Evolutionary conservation across 2,797 vertebrate species (phyloP).

Genomic region (Clarias laeviceps): DNA sequence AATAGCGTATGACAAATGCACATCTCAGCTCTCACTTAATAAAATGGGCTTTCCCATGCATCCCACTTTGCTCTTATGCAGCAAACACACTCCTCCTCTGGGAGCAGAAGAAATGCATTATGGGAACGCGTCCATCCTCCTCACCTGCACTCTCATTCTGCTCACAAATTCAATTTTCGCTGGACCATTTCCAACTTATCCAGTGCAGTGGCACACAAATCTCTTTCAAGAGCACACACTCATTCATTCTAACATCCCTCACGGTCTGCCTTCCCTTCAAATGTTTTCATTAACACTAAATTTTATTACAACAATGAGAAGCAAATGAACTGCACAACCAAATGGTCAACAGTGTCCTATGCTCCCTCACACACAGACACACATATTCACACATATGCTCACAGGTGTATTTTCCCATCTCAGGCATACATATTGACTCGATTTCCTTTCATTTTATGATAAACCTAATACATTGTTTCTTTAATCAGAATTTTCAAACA

Average conservation of each 20-base stretch:
- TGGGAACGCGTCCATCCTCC: conserved; percentile 47
- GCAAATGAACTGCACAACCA: conserved; percentile 12
- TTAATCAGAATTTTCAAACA: background rate
- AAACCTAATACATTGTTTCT: conserved; percentile 3
- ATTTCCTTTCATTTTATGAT: background rate
- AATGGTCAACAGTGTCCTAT: background rate
- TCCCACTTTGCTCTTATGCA: conserved; percentile 28
- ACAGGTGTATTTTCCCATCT: conserved; percentile 5
- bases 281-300: conserved; percentile 39
- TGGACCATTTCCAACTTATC: conserved; percentile 59
- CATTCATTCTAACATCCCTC: conserved; percentile 21
- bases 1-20: conserved; percentile 8
- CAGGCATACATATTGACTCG: conserved; percentile 12
- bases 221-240: conserved; percentile 52
- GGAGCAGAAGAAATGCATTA: conserved; percentile 44
- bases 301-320: conserved; percentile 40
- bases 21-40: conserved; percentile 12
- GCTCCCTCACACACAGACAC: background rate
- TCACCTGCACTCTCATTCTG: conserved; percentile 56
- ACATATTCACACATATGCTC: background rate
- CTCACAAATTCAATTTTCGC: conserved; percentile 59
- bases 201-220: conserved; percentile 46
- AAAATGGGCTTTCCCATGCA: conserved; percentile 8
- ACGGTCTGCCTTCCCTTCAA: conserved; percentile 29
- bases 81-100: conserved; percentile 22